Base-by-base conservation (phyloP, 2,113 vertebrate genomes). In the Albula goreensis region DNA sequence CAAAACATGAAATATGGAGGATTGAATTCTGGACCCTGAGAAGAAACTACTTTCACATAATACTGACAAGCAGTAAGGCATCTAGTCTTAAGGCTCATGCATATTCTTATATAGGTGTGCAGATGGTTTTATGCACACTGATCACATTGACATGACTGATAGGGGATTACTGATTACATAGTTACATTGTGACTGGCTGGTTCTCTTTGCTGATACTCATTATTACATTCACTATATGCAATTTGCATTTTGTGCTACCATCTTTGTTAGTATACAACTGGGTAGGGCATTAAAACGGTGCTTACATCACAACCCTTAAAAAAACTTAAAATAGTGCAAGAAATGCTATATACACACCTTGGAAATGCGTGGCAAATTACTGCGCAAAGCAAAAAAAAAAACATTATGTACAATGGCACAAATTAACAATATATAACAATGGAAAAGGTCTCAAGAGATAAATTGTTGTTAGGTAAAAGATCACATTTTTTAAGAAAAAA, bases 311-410 rank as follows among this genome's bases (percentile, higher is more conserved):
- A 66, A 19, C 60, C 60, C 60, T 41, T 41, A 15, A 83, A 80
- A 51, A 50, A 22, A 2, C 19, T 25, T 60, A 57, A 84, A 84
- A 77, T 74, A 84, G 83, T 84, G 83, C 83, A 84, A 83, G 82
- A 51, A 41, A 84, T 84, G 3, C 66, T 50, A 52, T 82, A 25
- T 82, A 82, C 81, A 82, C 57, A 10, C 48, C 19, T 57, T 56
- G 15, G 48, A 79, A 48, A 79, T 49, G 17, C 15, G 19, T 78
- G 74, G 22, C 50, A 81, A 52, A 81, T 53, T n/a, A 52, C 19
- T 81, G 17, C 19, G 17, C 4, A 60, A 63, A 63, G 15, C n/a
- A 74, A 74, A 74, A 52, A 74, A 52, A 53, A 25, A 81, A 10
- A 52, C 51, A 56, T 50, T 53, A 53, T 53, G n/a, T 12, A 12